These are phyloP conservation scores for Harpalus rufipes DNA, from an alignment of 2,888 invertebrate species.

Conservation along the genomic window DNA sequence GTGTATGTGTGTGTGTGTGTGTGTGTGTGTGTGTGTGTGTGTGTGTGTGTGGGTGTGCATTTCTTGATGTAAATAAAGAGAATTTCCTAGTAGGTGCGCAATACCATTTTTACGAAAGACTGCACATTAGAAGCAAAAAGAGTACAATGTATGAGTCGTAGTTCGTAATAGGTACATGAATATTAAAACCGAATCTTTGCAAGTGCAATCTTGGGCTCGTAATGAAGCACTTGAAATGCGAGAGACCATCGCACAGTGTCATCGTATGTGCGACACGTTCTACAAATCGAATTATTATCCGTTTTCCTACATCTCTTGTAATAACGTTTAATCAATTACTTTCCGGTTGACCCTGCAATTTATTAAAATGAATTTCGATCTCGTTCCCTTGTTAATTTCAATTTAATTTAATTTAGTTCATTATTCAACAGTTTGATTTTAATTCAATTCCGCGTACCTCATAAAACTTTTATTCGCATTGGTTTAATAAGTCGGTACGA, in stretches of 20 bases:
- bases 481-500: constrained; percentile 24
- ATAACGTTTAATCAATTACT: constrained; percentile 29
- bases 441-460: constrained; percentile 34
- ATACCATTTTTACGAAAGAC: no score
- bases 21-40: no score
- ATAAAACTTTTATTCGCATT: constrained; percentile 32
- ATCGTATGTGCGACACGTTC: neutral
- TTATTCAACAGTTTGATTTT: constrained; percentile 52
- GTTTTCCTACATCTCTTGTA: constrained; percentile 27
- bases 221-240: neutral
- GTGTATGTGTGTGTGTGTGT: no score
- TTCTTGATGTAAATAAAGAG: no score
- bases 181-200: neutral
- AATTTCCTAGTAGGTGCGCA: no score
- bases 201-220: neutral
- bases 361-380: constrained; percentile 49
- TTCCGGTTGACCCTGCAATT: constrained; percentile 46
- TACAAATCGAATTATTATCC: constrained; percentile 17
- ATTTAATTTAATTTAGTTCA: constrained; percentile 49
- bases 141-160: no score
- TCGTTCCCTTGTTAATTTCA: constrained; percentile 29
- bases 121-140: neutral
- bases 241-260: neutral
- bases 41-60: no score
- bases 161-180: no score